Base-by-base conservation (phyloP, 2,888 invertebrate species). In the Cremastinae sp. region DNA sequence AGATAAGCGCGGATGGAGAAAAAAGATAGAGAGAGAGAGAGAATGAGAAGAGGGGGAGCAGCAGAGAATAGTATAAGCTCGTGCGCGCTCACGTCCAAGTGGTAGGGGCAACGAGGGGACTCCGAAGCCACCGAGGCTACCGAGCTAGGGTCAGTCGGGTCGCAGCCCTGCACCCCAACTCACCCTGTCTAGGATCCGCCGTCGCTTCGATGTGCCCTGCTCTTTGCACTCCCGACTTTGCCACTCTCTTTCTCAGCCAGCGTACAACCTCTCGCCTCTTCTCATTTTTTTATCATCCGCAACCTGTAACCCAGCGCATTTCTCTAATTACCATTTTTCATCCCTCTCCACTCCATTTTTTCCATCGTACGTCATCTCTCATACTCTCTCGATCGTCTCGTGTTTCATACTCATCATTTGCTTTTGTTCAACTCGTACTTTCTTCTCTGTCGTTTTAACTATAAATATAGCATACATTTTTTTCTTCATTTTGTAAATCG, bases 131-230 rank as follows among this genome's bases (percentile, higher is more conserved):
- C 84, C 83, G 84, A 82, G 83, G 85, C 85, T 85, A 84, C 84
- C 85, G 84, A 85, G 82, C 83, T 79, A 85, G 88, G 88, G 88
- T 88, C 88, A 88, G 87, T 88, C 83, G 83, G 88, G 88, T 88
- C 88, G 87, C 82, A 86, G 87, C 86, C 88, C 86, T 87, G 85
- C 84, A 83, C 86, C 87, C 84, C 84, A 83, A 5, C 47, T 56
- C 69, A 84, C 82, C 82, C 82, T 83, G 82, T 81, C 66, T 65
- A 66, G 66, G 66, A 70, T 75, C 68, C 64, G 43, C 49, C 66
- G 68, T 74, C 75, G 64, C 56, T 71, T 34, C 74, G 47, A 56
- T 61, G 66, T 65, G 61, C 72, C 72, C 73, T 76, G 75, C 79
- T 75, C 73, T 78, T 78, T 78, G 73, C 75, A 75, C 78, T 75